phyloP scores from a whole-genome alignment of 2,888 invertebrate genomes.

The Sinotaia quadrata region DNA sequence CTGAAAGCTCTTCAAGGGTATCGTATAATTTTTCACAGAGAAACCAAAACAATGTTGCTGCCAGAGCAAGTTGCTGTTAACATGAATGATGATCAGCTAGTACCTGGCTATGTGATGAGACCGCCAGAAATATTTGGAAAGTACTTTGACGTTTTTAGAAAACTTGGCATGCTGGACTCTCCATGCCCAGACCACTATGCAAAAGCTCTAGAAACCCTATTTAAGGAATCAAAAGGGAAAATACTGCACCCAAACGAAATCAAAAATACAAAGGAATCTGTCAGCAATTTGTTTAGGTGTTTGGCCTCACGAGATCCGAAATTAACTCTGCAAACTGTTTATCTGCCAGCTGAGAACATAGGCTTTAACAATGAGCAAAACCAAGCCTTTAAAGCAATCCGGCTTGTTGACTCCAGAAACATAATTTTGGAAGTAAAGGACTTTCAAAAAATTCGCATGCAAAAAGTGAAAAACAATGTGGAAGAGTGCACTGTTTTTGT shows the following conservation, averaged over 20 bases:
- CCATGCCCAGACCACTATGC: constrained; percentile 44
- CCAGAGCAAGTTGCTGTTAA: constrained; percentile 40
- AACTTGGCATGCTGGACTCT: constrained; percentile 41
- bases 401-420: background rate
- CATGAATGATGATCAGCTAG: constrained; percentile 36
- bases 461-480: background rate
- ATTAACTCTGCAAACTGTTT: background rate
- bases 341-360: constrained; percentile 6
- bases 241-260: constrained; percentile 15
- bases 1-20: background rate
- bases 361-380: too few species aligned
- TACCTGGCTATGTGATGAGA: constrained; percentile 48
- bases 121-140: constrained; percentile 42
- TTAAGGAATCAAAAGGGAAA: constrained; percentile 8
- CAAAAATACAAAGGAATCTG: constrained; percentile 11
- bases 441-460: background rate
- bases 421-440: background rate
- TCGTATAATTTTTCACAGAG: constrained; percentile 10
- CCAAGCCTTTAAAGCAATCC: background rate
- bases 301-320: background rate
- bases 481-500: background rate
- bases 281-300: constrained; percentile 13
- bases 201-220: constrained; percentile 37
- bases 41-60: constrained; percentile 1
- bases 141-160: constrained; percentile 43